Evolutionary conservation across 2,888 invertebrate genomes (phyloP), one percentile per base, ranked within the genome.

Genomic region (Epinotia bilunana): DNA sequence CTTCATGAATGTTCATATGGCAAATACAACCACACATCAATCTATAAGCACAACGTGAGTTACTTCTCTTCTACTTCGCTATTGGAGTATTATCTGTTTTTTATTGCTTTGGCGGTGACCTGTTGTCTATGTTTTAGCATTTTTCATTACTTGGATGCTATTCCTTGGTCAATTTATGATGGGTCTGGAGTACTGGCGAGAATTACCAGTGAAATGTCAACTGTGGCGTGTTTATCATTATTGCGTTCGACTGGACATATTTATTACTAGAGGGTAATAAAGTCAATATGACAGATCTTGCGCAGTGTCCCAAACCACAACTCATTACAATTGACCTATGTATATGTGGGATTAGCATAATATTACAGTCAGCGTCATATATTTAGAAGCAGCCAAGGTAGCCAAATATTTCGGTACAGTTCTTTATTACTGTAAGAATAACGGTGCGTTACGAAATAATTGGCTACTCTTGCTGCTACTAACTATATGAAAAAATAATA

Each of bases 1-100:
- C 90, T 90, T 92, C 92, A 90, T 92, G 91, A 93, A 93, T 91
- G 84, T 91, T 84, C 92, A 91, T 91, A 86, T 89, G 90, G 91
- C 91, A 90, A 88, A 88, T 89, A 83, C 91, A 86, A 86, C 91
- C 83, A 82, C 92, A 86, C 92, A 91, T 86, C 89, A 89, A 85
- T 85, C 89, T 84, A 39, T 77, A 63, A 78, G 70, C 75, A 83
- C 91, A 83, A 92, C 91, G 93, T 94, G 92, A 94, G 93, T 94
- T 86, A 86, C 81, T 79, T 79, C 76, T 77, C 75, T 81, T 77
- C 79, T 77, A 79, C 61, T 78, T 76, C 53, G 75, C 76, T 65
- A 68, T 76, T 72, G 76, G 78, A 77, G 63, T 74, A 79, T 71
- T 69, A 18, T 18, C 13, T 33, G 62, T 60, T 61, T 18, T 76